These are phyloP conservation scores for Pluvialis apricaria DNA, from an alignment of 2,113 vertebrate genomes.

Conservation along the genomic window DNA sequence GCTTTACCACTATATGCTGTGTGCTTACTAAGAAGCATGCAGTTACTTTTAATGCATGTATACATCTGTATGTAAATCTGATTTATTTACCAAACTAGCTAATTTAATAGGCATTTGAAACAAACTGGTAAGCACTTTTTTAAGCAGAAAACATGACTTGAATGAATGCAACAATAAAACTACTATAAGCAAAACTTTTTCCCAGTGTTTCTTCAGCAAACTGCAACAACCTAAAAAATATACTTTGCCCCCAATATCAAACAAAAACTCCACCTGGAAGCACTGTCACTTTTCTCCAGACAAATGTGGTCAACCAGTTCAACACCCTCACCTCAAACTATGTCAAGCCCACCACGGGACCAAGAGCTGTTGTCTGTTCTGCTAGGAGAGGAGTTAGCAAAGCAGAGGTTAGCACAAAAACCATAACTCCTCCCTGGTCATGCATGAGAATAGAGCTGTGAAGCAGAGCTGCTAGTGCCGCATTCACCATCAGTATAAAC, in stretches of 20 bases:
- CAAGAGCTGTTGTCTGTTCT: not conserved
- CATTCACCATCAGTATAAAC: not conserved
- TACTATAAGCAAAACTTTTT: not conserved
- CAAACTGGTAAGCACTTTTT: not conserved
- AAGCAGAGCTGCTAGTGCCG: not conserved
- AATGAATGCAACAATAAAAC: not conserved
- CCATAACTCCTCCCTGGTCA: not conserved
- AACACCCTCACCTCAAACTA: not conserved
- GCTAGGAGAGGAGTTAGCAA: not conserved
- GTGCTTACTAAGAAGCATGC: not conserved
- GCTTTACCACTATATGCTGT: not conserved
- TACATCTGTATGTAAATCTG: not conserved
- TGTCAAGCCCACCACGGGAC: not conserved
- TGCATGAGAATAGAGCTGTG: not conserved
- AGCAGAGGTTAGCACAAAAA: not conserved
- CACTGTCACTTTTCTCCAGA: not conserved
- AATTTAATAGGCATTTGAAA: not conserved
- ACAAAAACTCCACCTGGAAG: not conserved
- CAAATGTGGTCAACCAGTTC: not conserved
- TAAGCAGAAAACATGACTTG: not conserved
- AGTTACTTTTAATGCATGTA: not conserved
- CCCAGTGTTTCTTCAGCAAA: not conserved
- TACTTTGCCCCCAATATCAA: not conserved
- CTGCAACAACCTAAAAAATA: not conserved
- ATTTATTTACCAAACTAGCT: not conserved